Conservation (phyloP, 2,888 invertebrate species). For the Ectemnius continuus region DNA sequence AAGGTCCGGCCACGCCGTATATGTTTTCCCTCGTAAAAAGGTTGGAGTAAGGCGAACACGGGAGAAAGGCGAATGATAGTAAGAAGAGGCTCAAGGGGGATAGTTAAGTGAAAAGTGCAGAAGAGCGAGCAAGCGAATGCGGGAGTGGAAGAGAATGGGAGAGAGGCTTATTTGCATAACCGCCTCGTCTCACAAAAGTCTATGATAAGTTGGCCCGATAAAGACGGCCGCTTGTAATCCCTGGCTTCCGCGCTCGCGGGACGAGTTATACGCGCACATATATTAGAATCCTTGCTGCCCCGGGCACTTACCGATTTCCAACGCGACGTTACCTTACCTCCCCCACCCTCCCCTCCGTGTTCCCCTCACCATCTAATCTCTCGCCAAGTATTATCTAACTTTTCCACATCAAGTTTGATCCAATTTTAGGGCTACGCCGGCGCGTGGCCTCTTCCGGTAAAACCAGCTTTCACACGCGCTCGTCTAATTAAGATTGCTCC, state of each 20-base stretch:
- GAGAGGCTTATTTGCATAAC: constrained; percentile 62
- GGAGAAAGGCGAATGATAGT: constrained; percentile 18
- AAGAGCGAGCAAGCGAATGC: constrained; percentile 26
- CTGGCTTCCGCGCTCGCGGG: constrained; percentile 63
- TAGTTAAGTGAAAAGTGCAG: constrained; percentile 1
- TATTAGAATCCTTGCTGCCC: constrained; percentile 49
- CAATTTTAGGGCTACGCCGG: too few relatives aligned
- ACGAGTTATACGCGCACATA: constrained; percentile 42
- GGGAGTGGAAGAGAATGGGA: constrained; percentile 21
- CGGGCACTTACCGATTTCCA: constrained; percentile 19
- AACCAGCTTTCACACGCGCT: too few relatives aligned
- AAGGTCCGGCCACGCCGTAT: constrained; percentile 48
- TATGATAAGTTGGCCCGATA: constrained; percentile 65
- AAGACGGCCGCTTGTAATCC: constrained; percentile 65
- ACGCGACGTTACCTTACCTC: too few relatives aligned
- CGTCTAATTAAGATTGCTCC: too few relatives aligned
- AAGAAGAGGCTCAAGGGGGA: too few relatives aligned
- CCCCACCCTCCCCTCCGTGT: too few relatives aligned
- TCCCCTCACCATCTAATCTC: too few relatives aligned
- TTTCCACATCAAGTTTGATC: too few relatives aligned
- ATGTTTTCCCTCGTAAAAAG: constrained; percentile 52
- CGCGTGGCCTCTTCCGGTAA: too few relatives aligned
- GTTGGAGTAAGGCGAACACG: constrained; percentile 34
- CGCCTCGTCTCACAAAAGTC: constrained; percentile 61
- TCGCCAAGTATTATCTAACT: too few relatives aligned